Percentiles rank a stretch among this genome's conserved stretches.
Conservation (phyloP, 2,888 invertebrate species). For the Apodemia duryi region DNA sequence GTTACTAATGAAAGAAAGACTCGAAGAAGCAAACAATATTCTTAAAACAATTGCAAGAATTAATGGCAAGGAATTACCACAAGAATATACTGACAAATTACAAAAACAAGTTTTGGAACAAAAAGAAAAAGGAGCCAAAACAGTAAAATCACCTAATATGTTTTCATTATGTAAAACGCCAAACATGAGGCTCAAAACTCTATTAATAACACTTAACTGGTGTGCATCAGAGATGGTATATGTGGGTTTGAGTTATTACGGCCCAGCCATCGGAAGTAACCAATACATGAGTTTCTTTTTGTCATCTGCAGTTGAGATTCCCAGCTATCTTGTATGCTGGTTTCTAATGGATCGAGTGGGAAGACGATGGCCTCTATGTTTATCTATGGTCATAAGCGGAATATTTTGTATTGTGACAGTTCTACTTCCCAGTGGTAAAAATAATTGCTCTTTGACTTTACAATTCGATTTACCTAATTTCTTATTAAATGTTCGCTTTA, state of each 20-base stretch:
- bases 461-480: neutral
- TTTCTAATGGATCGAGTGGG: constrained; percentile 93
- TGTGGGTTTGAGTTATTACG: constrained; percentile 94
- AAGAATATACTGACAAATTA: constrained; percentile 84
- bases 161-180: constrained; percentile 87
- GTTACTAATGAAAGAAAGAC: constrained; percentile 89
- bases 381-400: constrained; percentile 92
- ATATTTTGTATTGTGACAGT: constrained; percentile 91
- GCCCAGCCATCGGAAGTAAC: constrained; percentile 91
- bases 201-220: constrained; percentile 92
- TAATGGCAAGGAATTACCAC: constrained; percentile 87
- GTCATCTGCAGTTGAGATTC: constrained; percentile 92
- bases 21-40: constrained; percentile 89
- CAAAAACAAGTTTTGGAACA: constrained; percentile 85
- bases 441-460: no score
- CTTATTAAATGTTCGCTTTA: constrained; percentile 15
- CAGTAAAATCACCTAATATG: constrained; percentile 70
- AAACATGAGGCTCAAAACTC: constrained; percentile 93
- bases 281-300: constrained; percentile 94
- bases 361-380: constrained; percentile 91
- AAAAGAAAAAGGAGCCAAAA: constrained; percentile 73
- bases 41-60: constrained; percentile 87
- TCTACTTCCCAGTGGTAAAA: constrained; percentile 86
- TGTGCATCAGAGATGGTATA: constrained; percentile 96
- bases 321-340: constrained; percentile 93